These are phyloP conservation scores for Oopsacas minuta DNA, from an alignment of 37 sponge, comb jelly and placozoan genomes.

Conservation along the genomic window DNA sequence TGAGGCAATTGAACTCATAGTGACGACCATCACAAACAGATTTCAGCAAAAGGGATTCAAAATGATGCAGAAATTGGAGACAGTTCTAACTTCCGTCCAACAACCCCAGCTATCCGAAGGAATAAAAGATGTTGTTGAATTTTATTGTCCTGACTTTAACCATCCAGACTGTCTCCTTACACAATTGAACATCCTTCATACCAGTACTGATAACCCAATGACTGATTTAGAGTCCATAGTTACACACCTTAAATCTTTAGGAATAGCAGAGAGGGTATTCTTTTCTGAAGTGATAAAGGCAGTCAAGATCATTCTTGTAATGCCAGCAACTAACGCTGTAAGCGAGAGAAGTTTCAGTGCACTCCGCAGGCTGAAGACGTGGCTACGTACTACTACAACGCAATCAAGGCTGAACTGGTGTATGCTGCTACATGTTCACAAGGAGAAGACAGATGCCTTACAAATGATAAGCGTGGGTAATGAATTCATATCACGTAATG, in stretches of 20 bases:
- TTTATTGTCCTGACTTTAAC: conserved; percentile 23
- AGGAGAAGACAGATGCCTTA: conserved; percentile 30
- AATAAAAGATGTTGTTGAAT: neutral
- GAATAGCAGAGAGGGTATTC: too few relatives aligned
- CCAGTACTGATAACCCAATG: too few relatives aligned
- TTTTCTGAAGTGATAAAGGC: too few relatives aligned
- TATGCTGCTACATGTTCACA: conserved; percentile 42
- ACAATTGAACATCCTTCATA: conserved; percentile 16
- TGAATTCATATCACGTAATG: too few relatives aligned
- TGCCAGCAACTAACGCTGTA: too few relatives aligned
- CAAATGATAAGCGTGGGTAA: too few relatives aligned
- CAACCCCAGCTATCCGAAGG: too few relatives aligned
- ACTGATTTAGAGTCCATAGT: too few relatives aligned
- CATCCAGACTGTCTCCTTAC: too few relatives aligned
- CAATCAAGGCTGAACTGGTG: conserved; percentile 33
- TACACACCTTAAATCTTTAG: too few relatives aligned
- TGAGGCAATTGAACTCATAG: conserved; percentile 23
- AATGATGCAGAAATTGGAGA: conserved; percentile 28
- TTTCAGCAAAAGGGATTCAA: conserved; percentile 33
- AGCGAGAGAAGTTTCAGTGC: too few relatives aligned
- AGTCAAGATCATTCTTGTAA: too few relatives aligned
- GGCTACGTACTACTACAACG: conserved; percentile 25
- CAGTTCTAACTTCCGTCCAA: neutral
- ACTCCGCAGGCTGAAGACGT: conserved; percentile 32
- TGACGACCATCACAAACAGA: conserved; percentile 10